Percentiles rank a stretch among this genome's conserved stretches.
These are phyloP conservation scores for Oopsacas minuta DNA, from an alignment of 37 sponge, comb jelly and placozoan genomes.

Conservation along the genomic window DNA sequence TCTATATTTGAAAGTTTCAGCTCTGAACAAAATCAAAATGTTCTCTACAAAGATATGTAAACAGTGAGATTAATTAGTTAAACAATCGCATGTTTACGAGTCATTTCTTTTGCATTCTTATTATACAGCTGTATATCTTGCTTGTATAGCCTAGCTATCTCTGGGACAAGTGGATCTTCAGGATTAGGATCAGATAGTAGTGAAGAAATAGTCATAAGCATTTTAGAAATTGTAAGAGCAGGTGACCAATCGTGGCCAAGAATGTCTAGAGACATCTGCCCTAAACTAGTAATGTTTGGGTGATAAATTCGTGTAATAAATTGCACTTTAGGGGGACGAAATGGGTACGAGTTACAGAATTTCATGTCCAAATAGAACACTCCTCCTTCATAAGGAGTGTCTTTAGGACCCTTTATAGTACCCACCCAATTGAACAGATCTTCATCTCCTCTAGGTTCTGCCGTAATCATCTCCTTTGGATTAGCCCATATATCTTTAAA, in stretches of 20 bases:
- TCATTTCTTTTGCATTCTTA: not conserved
- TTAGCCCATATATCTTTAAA: not conserved
- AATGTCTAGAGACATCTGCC: not conserved
- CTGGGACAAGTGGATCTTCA: not conserved
- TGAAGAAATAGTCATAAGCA: not conserved
- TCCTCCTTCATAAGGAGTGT: not conserved
- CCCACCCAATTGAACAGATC: not conserved
- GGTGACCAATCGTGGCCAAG: not conserved
- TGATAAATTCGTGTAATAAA: not conserved
- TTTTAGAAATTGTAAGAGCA: not conserved
- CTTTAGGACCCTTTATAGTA: not conserved
- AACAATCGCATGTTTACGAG: not conserved
- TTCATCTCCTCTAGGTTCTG: not conserved
- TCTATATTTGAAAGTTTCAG: no score
- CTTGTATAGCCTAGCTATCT: not conserved
- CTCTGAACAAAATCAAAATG: no score
- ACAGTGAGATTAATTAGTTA: no score
- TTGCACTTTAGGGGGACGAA: not conserved
- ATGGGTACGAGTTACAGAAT: not conserved
- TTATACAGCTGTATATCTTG: not conserved
- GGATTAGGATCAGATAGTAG: not conserved
- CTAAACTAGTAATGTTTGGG: not conserved
- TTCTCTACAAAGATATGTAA: no score
- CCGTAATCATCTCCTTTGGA: not conserved
- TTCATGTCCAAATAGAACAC: not conserved